These are phyloP conservation scores for Tauraco hartlaubi DNA, from an alignment of 2,797 vertebrate species.

Conservation along the genomic window DNA sequence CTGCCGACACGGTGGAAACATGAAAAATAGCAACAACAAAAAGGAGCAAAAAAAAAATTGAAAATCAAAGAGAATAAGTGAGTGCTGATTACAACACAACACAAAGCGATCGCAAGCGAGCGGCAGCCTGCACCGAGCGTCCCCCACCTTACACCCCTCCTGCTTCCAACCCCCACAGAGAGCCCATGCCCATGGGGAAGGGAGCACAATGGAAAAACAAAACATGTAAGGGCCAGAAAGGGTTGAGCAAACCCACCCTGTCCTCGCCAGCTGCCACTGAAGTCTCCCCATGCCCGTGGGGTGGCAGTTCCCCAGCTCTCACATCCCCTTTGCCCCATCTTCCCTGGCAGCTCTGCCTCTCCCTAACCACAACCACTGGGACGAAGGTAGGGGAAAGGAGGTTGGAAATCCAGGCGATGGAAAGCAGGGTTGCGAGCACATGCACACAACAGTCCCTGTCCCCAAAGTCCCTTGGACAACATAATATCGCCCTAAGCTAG, in stretches of 20 bases:
- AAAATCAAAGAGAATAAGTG: constrained; percentile 63
- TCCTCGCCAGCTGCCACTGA: not conserved
- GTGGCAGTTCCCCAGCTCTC: not conserved
- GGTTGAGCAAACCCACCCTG: not conserved
- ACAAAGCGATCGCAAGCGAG: not conserved
- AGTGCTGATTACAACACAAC: not conserved
- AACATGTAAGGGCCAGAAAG: rapidly evolving
- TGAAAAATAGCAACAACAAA: constrained; percentile 37
- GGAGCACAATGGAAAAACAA: not conserved
- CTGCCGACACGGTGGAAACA: not conserved
- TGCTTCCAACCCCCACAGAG: not conserved
- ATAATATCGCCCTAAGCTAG: too few species aligned
- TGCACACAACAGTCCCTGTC: rapidly evolving
- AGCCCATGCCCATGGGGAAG: not conserved
- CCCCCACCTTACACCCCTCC: not conserved
- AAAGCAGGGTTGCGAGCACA: not conserved
- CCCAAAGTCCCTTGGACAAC: not conserved
- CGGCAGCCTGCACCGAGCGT: not conserved
- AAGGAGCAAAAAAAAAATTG: not conserved
- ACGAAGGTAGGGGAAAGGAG: not conserved
- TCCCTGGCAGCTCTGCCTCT: rapidly evolving
- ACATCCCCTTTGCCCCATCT: rapidly evolving
- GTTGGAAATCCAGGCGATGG: not conserved
- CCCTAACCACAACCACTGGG: rapidly evolving
- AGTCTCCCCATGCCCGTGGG: rapidly evolving